Evolutionary conservation across 2,888 invertebrate species (phyloP).

Genomic region (Crepidodera aurea): DNA sequence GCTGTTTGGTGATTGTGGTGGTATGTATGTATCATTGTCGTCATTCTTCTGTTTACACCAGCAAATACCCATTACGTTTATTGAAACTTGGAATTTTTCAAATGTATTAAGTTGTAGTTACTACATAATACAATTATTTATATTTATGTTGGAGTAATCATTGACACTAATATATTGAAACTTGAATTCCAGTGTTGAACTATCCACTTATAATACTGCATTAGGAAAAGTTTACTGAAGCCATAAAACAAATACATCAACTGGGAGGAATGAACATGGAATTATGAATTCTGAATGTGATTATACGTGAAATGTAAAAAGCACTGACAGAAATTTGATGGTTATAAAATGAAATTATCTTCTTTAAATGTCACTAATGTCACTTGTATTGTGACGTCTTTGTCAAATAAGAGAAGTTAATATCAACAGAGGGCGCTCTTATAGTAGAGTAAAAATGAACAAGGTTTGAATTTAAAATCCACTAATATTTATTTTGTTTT

Average conservation of each 20-base stretch:
- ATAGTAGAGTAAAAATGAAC: no score
- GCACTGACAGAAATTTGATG: conserved; percentile 23
- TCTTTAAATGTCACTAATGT: conserved; percentile 2
- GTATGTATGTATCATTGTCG: conserved; percentile 63
- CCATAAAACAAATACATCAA: conserved; percentile 36
- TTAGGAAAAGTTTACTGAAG: conserved; percentile 32
- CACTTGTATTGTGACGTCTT: background rate
- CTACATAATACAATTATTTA: conserved; percentile 48
- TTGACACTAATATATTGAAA: conserved; percentile 51
- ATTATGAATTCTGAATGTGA: conserved; percentile 4
- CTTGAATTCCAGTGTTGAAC: conserved; percentile 41
- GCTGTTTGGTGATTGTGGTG: conserved; percentile 48
- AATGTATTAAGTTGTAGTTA: conserved; percentile 34
- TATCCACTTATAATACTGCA: conserved; percentile 37
- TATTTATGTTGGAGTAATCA: conserved; percentile 56
- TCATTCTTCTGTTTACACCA: conserved; percentile 74
- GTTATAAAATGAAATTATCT: conserved; percentile 25
- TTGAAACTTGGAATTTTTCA: conserved; percentile 28
- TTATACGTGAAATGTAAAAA: conserved; percentile 7
- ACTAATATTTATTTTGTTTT: no score
- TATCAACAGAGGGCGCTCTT: no score
- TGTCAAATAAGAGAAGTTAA: no score
- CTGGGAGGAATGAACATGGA: conserved; percentile 14
- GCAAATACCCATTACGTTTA: conserved; percentile 76
- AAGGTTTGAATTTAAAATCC: no score